These are phyloP conservation scores for Leptinotarsa juncta DNA, from an alignment of 2,888 invertebrate species.

Conservation along the genomic window DNA sequence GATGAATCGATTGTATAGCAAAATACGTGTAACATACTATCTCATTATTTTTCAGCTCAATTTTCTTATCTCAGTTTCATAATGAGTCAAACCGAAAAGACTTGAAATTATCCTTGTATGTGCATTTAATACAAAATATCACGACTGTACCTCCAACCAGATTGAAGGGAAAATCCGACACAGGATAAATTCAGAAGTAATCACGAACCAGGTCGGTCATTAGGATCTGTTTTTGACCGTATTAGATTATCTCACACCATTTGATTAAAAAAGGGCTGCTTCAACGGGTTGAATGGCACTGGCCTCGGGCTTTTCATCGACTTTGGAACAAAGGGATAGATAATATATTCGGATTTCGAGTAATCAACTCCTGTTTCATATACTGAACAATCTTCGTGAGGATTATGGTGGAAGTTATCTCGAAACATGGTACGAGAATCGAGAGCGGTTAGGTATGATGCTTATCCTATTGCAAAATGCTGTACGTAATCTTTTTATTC, in stretches of 20 bases:
- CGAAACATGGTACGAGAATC: neutral
- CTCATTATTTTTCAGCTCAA: too few relatives aligned
- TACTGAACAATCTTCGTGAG: slow-evolving; percentile 15
- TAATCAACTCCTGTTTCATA: slow-evolving; percentile 16
- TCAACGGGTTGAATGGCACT: slow-evolving; percentile 16
- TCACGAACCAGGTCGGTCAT: slow-evolving; percentile 37
- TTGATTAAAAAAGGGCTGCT: slow-evolving; percentile 45
- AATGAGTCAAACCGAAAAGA: too few relatives aligned
- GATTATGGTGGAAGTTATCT: slow-evolving; percentile 11
- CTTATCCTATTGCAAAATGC: neutral
- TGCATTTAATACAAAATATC: slow-evolving; percentile 1
- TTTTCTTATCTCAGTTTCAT: too few relatives aligned
- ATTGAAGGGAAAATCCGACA: slow-evolving; percentile 26
- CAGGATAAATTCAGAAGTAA: slow-evolving; percentile 32
- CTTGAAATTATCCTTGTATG: neutral
- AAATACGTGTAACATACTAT: too few relatives aligned
- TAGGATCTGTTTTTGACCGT: slow-evolving; percentile 41
- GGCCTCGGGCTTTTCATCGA: slow-evolving; percentile 11
- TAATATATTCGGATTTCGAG: slow-evolving; percentile 20
- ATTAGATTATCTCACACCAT: slow-evolving; percentile 44
- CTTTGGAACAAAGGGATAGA: slow-evolving; percentile 13
- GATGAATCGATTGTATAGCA: too few relatives aligned
- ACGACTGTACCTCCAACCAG: slow-evolving; percentile 6
- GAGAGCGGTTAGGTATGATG: neutral
- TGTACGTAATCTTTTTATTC: neutral